Base-by-base conservation (phyloP, 2,888 invertebrate genomes). In the Bibio marci region DNA sequence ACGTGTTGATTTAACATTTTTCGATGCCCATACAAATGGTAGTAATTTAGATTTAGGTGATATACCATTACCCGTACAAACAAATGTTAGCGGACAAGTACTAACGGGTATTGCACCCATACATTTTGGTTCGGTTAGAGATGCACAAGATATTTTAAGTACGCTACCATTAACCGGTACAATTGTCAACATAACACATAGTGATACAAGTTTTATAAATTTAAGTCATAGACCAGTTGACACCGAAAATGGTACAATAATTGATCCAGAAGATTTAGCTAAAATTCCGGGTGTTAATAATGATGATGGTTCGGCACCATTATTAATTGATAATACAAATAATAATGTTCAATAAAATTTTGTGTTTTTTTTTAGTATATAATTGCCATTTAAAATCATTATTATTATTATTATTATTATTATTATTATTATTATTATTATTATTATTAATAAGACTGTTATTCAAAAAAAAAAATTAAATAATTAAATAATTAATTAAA, bases 1-100 rank as follows among this genome's bases (percentile, higher is more conserved):
- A 49, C 63, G 67, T 42, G 62, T 70, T 1, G 67, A 69, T 47
- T 49, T 70, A 28, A 65, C 68, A 17, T 68, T 70, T 51, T 70
- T 59, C 46, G 64, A 68, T 48, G 38, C 38, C 8, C 57, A 56
- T 35, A 54, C 55, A 36, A 70, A 70, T 45, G 57, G 60, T 19
- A 65, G 61, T 30, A 53, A 59, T 41, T 61, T 70, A 26, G 63
- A 70, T 49, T 50, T 70, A 35, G 66, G 66, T 35, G 62, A 64
- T 40, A 67, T 70, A 22, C 69, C 69, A 8, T 43, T 68, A 26
- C 70, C 70, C 30, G 58, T 69, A 13, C 67, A 69, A 48, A 67
- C 69, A 2, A 69, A 69, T 45, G 55, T 70, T 19, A 64, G 63
- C 38, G 68, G 69, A 1, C 64, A 67, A 43, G 58, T 66, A 3